These are phyloP conservation scores for Hylomyscus alleni DNA, from an alignment of 2,797 vertebrate species.

Conservation along the genomic window DNA sequence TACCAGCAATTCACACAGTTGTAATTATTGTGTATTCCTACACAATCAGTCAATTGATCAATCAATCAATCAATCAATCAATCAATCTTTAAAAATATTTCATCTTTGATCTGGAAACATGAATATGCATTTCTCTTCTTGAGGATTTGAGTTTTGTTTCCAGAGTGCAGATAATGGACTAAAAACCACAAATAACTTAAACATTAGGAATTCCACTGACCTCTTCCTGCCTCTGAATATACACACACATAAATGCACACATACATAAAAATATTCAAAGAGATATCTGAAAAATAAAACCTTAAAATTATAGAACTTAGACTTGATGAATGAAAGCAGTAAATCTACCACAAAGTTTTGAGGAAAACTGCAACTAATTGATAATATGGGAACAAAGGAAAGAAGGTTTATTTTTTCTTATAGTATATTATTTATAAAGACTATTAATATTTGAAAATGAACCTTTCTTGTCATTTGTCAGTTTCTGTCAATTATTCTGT, in stretches of 20 bases:
- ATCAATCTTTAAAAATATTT: background rate
- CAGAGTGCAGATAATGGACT: background rate
- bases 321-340: background rate
- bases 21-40: background rate
- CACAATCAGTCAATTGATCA: background rate
- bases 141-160: background rate
- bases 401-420: background rate
- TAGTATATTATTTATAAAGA: background rate
- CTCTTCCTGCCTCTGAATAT: fast-evolving
- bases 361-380: background rate
- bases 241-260: background rate
- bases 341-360: background rate
- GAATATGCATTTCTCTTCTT: background rate
- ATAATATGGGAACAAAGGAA: background rate
- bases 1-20: background rate
- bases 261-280: background rate
- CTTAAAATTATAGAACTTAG: too few species aligned
- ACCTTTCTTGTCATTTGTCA: background rate
- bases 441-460: background rate
- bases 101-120: background rate
- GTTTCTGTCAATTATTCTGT: background rate
- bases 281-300: background rate
- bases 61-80: background rate
- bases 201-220: fast-evolving
- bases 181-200: background rate